Base-by-base conservation (phyloP, 30 jellyfish, hydroid and myxozoan species). In the Aurelia sp. region DNA sequence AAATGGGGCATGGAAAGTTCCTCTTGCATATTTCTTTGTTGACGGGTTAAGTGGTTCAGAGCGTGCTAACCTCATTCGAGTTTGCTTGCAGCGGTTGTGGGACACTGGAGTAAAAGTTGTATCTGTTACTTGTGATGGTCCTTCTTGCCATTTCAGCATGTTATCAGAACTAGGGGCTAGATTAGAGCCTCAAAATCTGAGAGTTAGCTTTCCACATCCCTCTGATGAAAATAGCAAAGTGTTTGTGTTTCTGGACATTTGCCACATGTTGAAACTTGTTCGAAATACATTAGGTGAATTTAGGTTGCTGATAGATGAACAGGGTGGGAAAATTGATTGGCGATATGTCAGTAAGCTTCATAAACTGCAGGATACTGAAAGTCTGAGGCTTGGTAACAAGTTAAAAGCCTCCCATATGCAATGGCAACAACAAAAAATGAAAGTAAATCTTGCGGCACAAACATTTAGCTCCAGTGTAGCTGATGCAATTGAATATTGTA, bases 121-220 rank as follows among this genome's bases (percentile, higher is more conserved):
- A 17, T 77, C 93, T 17, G 30, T 84, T 27, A 84, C 81, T 15
- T 84, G 67, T 84, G 93, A 84, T 73, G 93, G 93, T 38, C 89
- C 89, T 13, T 88, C 97, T 44, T 88, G 88, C 58, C 93, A 88
- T 67, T 88, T 88, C 58, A 73, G 40, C 21, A 88, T 88, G 90
- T 1, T 72, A 7, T 24, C 88, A 17, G 95, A 63, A 10, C 87
- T 87, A 16, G 96, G 92, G 4, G 92, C 87, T 11, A 11, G 63
- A 18, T 19, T 79, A 33, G 47, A 62, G 7, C 82, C 89, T 6
- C 16, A 21, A 17, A 62, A 79, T 35, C 30, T 88, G 8, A 40
- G 27, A 27, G 57, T 95, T 31, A 12, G 33, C 16, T 78, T 88
- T 58, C 52, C 68, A 15, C 92, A 88, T 76, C 92, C 96, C 13